phyloP scores from a whole-genome alignment of 64 coral and sea anemone genomes.

The Pachyseris speciosa region DNA sequence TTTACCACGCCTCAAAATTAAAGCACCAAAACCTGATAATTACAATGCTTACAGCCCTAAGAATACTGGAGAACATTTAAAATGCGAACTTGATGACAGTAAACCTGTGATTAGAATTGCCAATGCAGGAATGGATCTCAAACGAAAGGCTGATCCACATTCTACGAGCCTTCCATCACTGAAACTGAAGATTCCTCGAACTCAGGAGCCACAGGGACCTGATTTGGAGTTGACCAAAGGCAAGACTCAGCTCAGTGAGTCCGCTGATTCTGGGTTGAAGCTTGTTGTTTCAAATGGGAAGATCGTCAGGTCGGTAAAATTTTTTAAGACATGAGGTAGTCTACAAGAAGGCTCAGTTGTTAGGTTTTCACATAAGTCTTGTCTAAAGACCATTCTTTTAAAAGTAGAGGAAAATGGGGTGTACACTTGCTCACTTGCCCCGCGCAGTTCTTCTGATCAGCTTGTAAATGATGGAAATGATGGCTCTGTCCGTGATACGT shows the following conservation, averaged over 20 bases:
- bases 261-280: constrained; percentile 79
- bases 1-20: constrained; percentile 71
- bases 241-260: constrained; percentile 42
- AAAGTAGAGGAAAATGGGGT: no score
- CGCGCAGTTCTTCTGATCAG: no score
- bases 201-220: constrained; percentile 30
- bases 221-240: constrained; percentile 11
- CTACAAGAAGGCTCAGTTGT: no score
- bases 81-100: constrained; percentile 80
- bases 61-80: constrained; percentile 14
- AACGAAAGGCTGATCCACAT: constrained; percentile 55
- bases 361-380: no score
- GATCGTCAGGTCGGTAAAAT: constrained; percentile 87
- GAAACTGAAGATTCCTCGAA: constrained; percentile 90
- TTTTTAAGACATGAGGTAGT: no score
- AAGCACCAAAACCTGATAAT: constrained; percentile 58
- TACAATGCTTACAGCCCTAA: background rate
- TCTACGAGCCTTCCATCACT: constrained; percentile 80
- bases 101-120: constrained; percentile 89
- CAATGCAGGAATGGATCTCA: constrained; percentile 42
- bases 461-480: no score
- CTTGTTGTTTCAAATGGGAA: constrained; percentile 95
- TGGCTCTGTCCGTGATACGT: no score
- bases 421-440: no score
- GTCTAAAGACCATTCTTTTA: no score